A percentile compares a stretch with the other conserved stretches of the same genome.
These are phyloP conservation scores for Aspidiotus destructor DNA, from an alignment of 2,888 invertebrate species.

Conservation along the genomic window DNA sequence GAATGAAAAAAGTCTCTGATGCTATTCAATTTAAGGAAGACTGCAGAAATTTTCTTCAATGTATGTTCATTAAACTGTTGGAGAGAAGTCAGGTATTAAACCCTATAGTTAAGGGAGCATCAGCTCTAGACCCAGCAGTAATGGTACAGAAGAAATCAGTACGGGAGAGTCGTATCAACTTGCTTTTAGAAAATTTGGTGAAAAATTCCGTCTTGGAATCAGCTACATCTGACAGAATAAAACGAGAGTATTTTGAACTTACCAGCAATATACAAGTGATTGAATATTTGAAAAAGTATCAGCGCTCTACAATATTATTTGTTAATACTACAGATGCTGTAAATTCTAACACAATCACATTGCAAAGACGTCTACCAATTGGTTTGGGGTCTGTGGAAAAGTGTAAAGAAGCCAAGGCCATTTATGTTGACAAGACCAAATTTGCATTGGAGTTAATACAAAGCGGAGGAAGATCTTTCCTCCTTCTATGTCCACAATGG, in stretches of 20 bases:
- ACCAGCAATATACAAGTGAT: too few species aligned
- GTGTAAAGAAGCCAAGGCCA: too few species aligned
- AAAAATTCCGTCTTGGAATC: background rate
- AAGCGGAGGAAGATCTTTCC: too few species aligned
- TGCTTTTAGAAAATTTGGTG: background rate
- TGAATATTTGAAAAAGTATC: too few species aligned
- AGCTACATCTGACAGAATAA: background rate
- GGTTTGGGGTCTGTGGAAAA: too few species aligned
- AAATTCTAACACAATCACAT: too few species aligned
- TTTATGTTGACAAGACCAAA: too few species aligned
- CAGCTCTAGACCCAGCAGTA: background rate
- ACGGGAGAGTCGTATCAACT: background rate
- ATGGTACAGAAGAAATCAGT: background rate
- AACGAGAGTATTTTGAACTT: background rate
- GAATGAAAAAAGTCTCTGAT: background rate
- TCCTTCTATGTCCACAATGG: too few species aligned
- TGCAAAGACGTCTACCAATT: too few species aligned
- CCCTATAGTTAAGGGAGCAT: background rate
- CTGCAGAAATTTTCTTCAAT: background rate
- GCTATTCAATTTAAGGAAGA: background rate
- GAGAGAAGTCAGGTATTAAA: background rate
- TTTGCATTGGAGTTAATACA: too few species aligned
- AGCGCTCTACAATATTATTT: too few species aligned
- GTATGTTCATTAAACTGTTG: background rate
- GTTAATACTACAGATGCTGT: too few species aligned